Base-by-base conservation (phyloP, 1,140 invertebrate genomes). In the Steinernema khuongi region DNA sequence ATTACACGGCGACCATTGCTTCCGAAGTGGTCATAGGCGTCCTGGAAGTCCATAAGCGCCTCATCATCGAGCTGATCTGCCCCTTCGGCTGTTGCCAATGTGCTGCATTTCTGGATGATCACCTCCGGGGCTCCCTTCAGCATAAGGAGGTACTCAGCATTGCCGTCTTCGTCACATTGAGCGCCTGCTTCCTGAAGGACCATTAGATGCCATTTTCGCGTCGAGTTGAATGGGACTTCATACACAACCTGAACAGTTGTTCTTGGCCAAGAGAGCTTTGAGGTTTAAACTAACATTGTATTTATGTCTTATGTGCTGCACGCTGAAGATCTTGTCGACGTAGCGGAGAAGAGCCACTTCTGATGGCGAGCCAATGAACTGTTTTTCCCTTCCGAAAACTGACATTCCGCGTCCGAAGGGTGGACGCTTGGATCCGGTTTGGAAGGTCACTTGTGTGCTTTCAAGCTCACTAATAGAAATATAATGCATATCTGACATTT, bases 21-120 rank as follows among this genome's bases (percentile, higher is more conserved):
- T 73, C 96, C 96, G 95, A 98, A 97, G 31, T 94, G 94, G 86
- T 97, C 95, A 83, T 98, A 97, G 18, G 97, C 94, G 86, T 93
- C 92, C 79, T 91, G 90, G 69, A 97, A 88, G 75, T 92, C 88
- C 78, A 97, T 94, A 85, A 96, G 93, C 90, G 96, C 94, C 79
- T 93, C 91, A 74, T 90, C 88, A 26, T 91, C 91, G 87, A 97
- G 97, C 85, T 91, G 91, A 83, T 94, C 91, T 81, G 96, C 86
- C 80, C 91, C 90, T 76, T 94, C 94, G 80, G 94, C 91, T 85
- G 92, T 91, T 70, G 93, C 93, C 87, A 94, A 94, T 88, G 93
- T 97, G 85, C 93, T 90, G 89, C 94, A 76, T 75, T 70, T 73
- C 28, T 31, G 28, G 29, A 74, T 30, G 4, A 74, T 68, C 28